Base-by-base conservation (phyloP, 2,888 invertebrate species). In the Tribolium freemani region DNA sequence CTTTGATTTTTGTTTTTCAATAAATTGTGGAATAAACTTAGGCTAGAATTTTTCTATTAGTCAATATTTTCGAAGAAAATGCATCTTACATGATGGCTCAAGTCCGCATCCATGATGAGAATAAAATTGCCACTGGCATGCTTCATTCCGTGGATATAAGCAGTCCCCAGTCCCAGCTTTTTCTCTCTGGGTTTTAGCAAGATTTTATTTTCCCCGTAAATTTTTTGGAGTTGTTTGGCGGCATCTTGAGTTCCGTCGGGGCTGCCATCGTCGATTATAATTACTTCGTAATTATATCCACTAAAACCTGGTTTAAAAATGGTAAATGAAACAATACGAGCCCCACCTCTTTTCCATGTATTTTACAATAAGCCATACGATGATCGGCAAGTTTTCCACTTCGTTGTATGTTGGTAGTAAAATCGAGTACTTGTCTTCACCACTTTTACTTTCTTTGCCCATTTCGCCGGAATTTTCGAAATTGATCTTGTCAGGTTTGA, bases 401-500 rank as follows among this genome's bases (percentile, higher is more conserved):
- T 99, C 99, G 87, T 99, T 99, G 85, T 99, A 99, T 1, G 99
- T 99, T 0, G 99, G 99, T 75, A 99, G 88, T 80, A 99, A 87
- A 84, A 96, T 95, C 0, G 96, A 94, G 89, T 96, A 96, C 89
- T 96, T 96, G 86, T 90, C 79, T 38, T 73, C 16, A 30, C 21
- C 9, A 21, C 20, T 64, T 54, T 50, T 31, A 38, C 31, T 45
- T 3, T 61, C 16, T 58, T 57, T 38, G 13, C 48, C 16, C 68
- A 68, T 68, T 30, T 44, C 11, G 21, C 8, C n/a, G 4, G 11
- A 9, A 16, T 31, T 50, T 9, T 50, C 13, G 9, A 26, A 26
- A 3, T 26, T 26, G 26, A 20, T 51, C n/a, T 26, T 20, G 8
- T 6, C 6, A 21, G 0, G 9, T 31, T 69, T 60, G 38, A 69